A percentile compares a stretch with the other conserved stretches of the same genome.
phyloP scores from a whole-genome alignment of 2,797 vertebrate species.

The Passerculus sandwichensis region DNA sequence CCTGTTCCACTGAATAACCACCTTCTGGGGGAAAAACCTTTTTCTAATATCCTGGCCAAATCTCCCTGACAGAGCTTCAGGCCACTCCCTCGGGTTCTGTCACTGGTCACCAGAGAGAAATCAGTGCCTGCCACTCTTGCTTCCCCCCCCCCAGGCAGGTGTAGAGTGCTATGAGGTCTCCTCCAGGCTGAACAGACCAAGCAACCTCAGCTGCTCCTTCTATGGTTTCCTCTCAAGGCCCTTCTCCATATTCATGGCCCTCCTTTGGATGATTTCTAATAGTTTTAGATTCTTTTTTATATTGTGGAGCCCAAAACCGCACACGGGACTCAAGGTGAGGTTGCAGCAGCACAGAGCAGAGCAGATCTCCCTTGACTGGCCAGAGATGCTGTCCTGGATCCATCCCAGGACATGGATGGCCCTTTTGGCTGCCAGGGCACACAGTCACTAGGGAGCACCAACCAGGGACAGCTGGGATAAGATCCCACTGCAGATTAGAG shows the following conservation, averaged over 20 bases:
- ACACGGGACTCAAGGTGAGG: neutral
- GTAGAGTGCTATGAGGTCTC: neutral
- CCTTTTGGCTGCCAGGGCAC: neutral
- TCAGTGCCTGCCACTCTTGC: rapidly evolving
- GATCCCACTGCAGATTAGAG: neutral
- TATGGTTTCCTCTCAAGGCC: neutral
- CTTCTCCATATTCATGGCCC: no score
- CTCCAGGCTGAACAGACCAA: neutral
- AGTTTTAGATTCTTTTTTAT: neutral
- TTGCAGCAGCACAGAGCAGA: rapidly evolving
- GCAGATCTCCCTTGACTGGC: neutral
- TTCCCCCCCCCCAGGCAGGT: neutral
- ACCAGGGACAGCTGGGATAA: no score
- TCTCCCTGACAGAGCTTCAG: neutral
- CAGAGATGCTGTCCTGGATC: neutral
- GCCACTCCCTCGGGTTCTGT: neutral
- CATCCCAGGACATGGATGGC: neutral
- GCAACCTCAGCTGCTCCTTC: neutral
- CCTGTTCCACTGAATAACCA: neutral
- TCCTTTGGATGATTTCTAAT: neutral
- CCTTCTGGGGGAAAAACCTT: neutral
- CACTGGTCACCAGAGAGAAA: neutral
- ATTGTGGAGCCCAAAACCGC: neutral
- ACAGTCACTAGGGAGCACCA: neutral
- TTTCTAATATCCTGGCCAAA: neutral